A percentile compares a stretch with the other conserved stretches of the same genome.
Evolutionary conservation across 2,113 vertebrate species (phyloP).

Genomic region (Catagonus wagneri): DNA sequence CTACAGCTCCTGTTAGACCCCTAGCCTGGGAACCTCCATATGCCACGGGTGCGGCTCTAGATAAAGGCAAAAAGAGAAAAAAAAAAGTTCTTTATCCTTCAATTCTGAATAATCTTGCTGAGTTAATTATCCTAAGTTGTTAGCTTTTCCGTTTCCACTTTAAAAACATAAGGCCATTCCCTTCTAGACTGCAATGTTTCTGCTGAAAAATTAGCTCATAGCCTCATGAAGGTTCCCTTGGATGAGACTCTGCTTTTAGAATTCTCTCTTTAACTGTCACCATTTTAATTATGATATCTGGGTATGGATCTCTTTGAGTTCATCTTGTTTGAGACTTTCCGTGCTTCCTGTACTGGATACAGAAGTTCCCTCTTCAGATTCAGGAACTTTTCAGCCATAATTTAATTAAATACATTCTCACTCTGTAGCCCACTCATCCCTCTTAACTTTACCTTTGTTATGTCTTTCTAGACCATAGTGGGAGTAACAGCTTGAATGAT

Average conservation of each 20-base stretch:
- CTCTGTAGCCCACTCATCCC: background rate
- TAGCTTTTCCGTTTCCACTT: background rate
- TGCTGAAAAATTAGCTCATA: background rate
- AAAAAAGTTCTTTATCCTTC: no score
- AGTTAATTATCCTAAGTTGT: background rate
- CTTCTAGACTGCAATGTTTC: background rate
- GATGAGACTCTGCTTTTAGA: background rate
- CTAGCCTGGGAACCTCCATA: no score
- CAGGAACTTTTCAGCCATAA: background rate
- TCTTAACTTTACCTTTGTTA: background rate
- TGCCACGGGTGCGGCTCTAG: no score
- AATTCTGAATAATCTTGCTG: background rate
- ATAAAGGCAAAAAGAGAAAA: no score
- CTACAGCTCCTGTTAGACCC: no score
- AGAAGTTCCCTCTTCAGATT: background rate
- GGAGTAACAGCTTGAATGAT: background rate
- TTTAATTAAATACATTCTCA: no score
- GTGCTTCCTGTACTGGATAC: background rate
- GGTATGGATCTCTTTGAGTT: background rate
- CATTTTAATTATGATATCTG: background rate
- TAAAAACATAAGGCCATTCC: background rate
- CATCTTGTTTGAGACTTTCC: background rate
- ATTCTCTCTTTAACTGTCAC: background rate
- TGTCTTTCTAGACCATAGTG: background rate
- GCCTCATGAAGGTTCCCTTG: background rate